phyloP scores from a whole-genome alignment of 2,888 invertebrate species.

The Mamestra brassicae region DNA sequence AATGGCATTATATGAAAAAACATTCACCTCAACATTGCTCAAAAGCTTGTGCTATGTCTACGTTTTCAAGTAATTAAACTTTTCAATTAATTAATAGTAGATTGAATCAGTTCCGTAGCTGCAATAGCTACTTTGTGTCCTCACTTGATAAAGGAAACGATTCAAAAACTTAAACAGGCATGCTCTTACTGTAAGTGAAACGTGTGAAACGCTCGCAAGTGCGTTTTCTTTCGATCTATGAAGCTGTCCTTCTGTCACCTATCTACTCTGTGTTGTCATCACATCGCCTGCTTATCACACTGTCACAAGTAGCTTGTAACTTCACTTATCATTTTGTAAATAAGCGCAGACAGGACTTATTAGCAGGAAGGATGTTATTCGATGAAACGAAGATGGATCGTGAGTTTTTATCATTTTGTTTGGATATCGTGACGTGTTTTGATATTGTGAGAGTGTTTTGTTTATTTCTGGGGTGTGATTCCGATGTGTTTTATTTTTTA shows the following conservation, averaged over 20 bases:
- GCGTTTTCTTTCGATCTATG: not conserved
- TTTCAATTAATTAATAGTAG: no score
- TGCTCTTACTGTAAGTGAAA: not conserved
- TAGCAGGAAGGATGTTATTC: conserved; percentile 54
- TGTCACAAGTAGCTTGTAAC: conserved; percentile 62
- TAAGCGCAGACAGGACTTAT: conserved; percentile 63
- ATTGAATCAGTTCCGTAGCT: no score
- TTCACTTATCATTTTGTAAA: conserved; percentile 69
- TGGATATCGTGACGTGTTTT: conserved; percentile 47
- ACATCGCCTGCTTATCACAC: conserved; percentile 68
- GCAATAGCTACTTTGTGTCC: no score
- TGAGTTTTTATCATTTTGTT: conserved; percentile 64
- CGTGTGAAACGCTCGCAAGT: not conserved
- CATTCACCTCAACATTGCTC: no score
- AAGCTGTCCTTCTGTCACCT: not conserved
- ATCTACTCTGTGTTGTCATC: conserved; percentile 26
- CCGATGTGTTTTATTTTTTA: not conserved
- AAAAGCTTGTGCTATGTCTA: no score
- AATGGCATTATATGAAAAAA: no score
- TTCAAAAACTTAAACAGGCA: no score
- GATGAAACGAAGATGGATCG: conserved; percentile 60
- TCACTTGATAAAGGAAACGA: no score
- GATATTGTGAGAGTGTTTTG: conserved; percentile 36
- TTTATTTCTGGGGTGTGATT: conserved; percentile 22
- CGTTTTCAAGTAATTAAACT: no score